Base-by-base conservation (phyloP, 2,113 vertebrate species). In the Empidonax traillii region DNA sequence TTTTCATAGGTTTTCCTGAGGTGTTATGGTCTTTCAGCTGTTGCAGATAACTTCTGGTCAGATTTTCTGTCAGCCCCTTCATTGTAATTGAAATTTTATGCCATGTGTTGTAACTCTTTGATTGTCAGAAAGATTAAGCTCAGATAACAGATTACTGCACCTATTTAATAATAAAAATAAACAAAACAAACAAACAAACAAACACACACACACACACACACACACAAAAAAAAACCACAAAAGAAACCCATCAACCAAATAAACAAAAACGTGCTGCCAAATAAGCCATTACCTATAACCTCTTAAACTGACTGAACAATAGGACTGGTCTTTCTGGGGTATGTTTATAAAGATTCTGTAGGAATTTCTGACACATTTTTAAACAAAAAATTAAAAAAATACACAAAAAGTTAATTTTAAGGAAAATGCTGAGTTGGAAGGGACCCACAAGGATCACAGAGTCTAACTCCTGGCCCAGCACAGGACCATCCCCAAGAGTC, bases 1-100 rank as follows among this genome's bases (percentile, higher is more conserved):
- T 91, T 96, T 93, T 94, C 41, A 51, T 94, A 85, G 61, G 24
- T 89, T 95, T 93, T 62, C 78, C 62, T 73, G 52, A 76, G 69
- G 51, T 62, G 14, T 6, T 79, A 76, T 31, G 12, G 90, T 92
- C 12, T 37, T 66, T 31, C 35, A 72, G 46, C 20, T 47, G 23
- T 51, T 79, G 9, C 3, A 69, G 23, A 58, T 73, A 93, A 83
- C 14, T 91, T 86, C 37, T 10, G 10, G 25, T 62, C 58, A 76
- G n/a, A 16, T 93, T 69, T 88, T 83, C 51, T 83, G 33, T 49
- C 56, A 91, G 46, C 2, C 1, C 0, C 0, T 46, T 87, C 31
- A 37, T 12, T 49, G 79, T 19, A 14, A 31, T 21, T 68, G 35
- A 87, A 86, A 63, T 85, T 33, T 85, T 53, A 68, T 53, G 37